These are phyloP conservation scores for Bursaphelenchus okinawaensis DNA, from an alignment of 2,888 invertebrate genomes.

Conservation along the genomic window DNA sequence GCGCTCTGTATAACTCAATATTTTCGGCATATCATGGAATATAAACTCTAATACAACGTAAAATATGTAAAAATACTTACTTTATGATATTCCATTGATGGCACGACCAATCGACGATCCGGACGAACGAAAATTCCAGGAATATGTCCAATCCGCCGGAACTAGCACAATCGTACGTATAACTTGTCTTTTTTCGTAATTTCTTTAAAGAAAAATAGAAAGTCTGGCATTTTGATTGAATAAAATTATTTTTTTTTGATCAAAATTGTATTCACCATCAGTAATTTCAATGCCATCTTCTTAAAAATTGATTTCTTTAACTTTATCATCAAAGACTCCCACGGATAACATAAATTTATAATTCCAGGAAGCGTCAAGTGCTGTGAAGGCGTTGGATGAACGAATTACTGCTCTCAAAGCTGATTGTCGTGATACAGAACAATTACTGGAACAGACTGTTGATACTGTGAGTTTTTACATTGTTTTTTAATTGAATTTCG, in stretches of 20 bases:
- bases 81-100: no score
- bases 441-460: not conserved
- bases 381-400: conserved; percentile 3
- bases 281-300: no score
- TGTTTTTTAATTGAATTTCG: not conserved
- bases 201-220: not conserved
- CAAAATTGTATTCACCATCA: no score
- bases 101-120: conserved; percentile 6
- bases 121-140: conserved; percentile 8
- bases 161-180: conserved; percentile 2
- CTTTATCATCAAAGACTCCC: no score
- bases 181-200: no score
- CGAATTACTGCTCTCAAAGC: conserved; percentile 9
- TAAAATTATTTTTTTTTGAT: not conserved
- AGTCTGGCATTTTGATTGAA: no score
- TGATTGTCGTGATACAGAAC: conserved; percentile 8
- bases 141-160: conserved; percentile 3
- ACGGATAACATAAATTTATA: no score
- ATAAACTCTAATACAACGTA: no score
- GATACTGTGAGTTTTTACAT: conserved; percentile 1
- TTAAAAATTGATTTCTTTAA: no score
- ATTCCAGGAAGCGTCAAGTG: conserved; percentile 10
- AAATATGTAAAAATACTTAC: no score
- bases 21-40: no score
- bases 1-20: no score